Evolutionary conservation across 2,888 invertebrate genomes (phyloP), one percentile per base, ranked within the genome.

Genomic region (Junonia oenone): DNA sequence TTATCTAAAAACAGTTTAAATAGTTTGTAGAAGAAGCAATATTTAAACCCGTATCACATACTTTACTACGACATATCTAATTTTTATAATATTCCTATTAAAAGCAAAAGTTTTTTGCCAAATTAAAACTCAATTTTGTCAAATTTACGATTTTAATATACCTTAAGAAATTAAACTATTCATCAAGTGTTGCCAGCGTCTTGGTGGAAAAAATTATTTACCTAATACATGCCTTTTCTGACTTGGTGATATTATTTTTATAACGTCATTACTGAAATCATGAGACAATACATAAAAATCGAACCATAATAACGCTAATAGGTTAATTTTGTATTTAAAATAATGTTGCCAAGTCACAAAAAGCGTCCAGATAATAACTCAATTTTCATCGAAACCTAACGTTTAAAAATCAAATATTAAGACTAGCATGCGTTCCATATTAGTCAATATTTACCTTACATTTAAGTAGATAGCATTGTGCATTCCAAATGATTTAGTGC

Each of bases 401-500:
- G 13, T 13, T 26, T 15, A 15, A 37, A 35, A 14, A 2, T 31
- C 31, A 11, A 14, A 37, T 13, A 37, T 22, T 40, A 19, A 40
- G 11, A 43, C 43, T 27, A 55, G 53, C 50, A 55, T 55, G 49
- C 54, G 49, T 58, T 61, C 50, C 56, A 60, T 63, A 68, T 72
- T 73, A 76, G 70, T 75, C 73, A 70, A 73, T 69, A 76, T 68
- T 71, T 65, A 68, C 45, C 59, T 76, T 75, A 70, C 75, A 73
- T 72, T 58, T 70, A 70, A 67, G 68, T 85, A 84, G 82, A 82
- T 83, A 83, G 78, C 82, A 73, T 75, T 80, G 78, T 77, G 81
- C 79, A 80, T 87, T 82, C 86, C 87, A 88, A 89, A 87, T 84
- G 78, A 78, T 76, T 76, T 81, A 83, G 89, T 90, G 89, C 89